Percentiles rank a stretch among this genome's conserved stretches.
Evolutionary conservation across 2,888 invertebrate species (phyloP).

Genomic region (Seira musarum): DNA sequence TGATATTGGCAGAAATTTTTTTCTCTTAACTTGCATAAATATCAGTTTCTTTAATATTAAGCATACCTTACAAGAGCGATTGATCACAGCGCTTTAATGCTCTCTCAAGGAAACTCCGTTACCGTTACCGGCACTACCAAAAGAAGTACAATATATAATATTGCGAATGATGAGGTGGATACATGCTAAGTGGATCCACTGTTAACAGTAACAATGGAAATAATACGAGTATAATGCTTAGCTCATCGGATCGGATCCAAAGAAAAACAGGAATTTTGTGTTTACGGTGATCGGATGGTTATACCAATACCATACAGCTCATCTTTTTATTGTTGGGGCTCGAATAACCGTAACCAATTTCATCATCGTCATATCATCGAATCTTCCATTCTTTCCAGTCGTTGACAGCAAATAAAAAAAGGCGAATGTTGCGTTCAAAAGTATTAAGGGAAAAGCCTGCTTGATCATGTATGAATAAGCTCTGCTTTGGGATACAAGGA

Average conservation of each 20-base stretch:
- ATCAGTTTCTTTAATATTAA: conserved; percentile 13
- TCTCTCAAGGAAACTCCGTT: background rate
- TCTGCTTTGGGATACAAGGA: background rate
- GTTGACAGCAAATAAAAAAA: conserved; percentile 5
- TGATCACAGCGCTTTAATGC: conserved; percentile 16
- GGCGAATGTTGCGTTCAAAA: background rate
- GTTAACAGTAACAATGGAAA: conserved; percentile 34
- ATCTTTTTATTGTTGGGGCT: conserved; percentile 23
- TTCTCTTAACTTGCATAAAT: conserved; percentile 12
- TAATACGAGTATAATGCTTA: conserved; percentile 7
- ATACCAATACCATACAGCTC: background rate
- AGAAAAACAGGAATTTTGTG: background rate
- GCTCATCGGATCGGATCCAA: conserved; percentile 22
- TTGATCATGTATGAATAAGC: conserved; percentile 15
- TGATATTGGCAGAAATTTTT: conserved; percentile 16
- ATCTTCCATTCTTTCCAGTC: conserved; percentile 28
- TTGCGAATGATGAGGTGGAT: too few relatives aligned
- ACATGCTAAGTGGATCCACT: conserved; percentile 42
- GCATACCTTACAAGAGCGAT: conserved; percentile 12
- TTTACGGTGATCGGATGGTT: background rate
- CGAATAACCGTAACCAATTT: conserved; percentile 52
- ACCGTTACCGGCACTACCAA: too few relatives aligned
- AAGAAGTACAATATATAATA: too few relatives aligned
- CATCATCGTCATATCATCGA: conserved; percentile 48
- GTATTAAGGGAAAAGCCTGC: conserved; percentile 3